Base-by-base conservation (phyloP, 30 jellyfish, hydroid and myxozoan species). In the Hydractinia echinata region DNA sequence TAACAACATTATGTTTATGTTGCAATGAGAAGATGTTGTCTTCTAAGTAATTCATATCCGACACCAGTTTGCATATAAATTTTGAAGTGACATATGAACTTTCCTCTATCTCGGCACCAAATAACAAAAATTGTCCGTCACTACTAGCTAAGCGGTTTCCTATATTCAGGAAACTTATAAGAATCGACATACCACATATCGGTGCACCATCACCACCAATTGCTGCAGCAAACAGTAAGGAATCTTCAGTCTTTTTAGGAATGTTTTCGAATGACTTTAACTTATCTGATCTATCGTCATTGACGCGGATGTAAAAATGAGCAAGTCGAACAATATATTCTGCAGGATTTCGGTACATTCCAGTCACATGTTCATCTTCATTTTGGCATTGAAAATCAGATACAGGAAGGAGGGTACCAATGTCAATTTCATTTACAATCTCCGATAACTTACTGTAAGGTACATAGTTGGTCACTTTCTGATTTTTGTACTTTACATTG, bases 151-250 rank as follows among this genome's bases (percentile, higher is more conserved):
- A 6, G 7, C 74, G 9, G 9, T 64, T 13, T 6, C 9, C 74
- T n/a, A 64, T 51, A 64, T 64, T 64, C 39, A 64, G 39, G 16
- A 64, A 6, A 13, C 51, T n/a, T 13, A 64, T 30, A 30, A 30
- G 18, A 13, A 64, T 6, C 1, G 74, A 7, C 9, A 13, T 64
- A 13, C 74, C 74, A 64, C 74, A 6, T 7, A 7, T 13, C 7
- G 74, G 74, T 13, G 74, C 74, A 6, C 19, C 74, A 13, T 64
- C 74, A 64, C 74, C 74, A 64, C 74, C 74, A 64, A 64, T 6
- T 6, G 9, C 16, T 13, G 39, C 19, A 64, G 16, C 18, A 13
- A 64, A 6, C 7, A 64, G 18, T 6, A 64, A 64, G 4, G 74
- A 64, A 7, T 7, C 16, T 44, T 64, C 18, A 13, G 9, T 6